A percentile compares a stretch with the other conserved stretches of the same genome.
Evolutionary conservation across 2,888 invertebrate species (phyloP).

Genomic region (Cryptophagus acutangulus): DNA sequence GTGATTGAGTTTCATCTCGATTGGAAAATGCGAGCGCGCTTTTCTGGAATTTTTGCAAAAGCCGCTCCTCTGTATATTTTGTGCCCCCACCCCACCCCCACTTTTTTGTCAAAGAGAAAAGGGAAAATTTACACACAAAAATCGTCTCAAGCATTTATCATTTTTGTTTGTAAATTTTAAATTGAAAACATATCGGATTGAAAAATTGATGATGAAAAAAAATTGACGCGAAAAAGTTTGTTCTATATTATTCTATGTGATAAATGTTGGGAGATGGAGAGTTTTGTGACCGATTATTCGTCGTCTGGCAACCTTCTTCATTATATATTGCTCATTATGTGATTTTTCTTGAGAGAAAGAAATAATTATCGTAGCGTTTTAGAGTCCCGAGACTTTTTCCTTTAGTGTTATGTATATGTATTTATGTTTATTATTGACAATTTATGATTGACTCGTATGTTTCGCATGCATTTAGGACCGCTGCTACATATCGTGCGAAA

Average conservation of each 20-base stretch:
- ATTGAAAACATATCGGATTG: too few species aligned
- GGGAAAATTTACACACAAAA: too few species aligned
- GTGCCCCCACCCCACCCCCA: too few species aligned
- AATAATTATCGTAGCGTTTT: constrained; percentile 19
- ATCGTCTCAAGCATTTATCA: constrained; percentile 24
- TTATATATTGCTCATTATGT: constrained; percentile 30
- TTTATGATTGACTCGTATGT: too few species aligned
- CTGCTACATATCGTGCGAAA: constrained; percentile 15
- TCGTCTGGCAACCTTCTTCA: background rate
- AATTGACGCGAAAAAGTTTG: background rate
- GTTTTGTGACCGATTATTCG: too few species aligned
- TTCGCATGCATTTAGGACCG: constrained; percentile 21
- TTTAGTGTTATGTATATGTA: constrained; percentile 36
- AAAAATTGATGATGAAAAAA: too few species aligned
- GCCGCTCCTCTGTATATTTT: too few species aligned
- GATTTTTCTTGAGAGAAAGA: constrained; percentile 24
- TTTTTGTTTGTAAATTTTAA: constrained; percentile 15
- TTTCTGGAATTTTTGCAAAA: too few species aligned
- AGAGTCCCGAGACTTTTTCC: constrained; percentile 5
- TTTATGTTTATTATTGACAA: constrained; percentile 32
- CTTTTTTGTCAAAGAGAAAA: too few species aligned
- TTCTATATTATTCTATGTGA: constrained; percentile 18
- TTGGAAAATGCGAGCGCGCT: too few species aligned
- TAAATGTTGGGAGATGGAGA: constrained; percentile 22
- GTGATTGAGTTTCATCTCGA: constrained; percentile 34